Base-by-base conservation (phyloP, 2,888 invertebrate species). In the Chymomyza procnemis region DNA sequence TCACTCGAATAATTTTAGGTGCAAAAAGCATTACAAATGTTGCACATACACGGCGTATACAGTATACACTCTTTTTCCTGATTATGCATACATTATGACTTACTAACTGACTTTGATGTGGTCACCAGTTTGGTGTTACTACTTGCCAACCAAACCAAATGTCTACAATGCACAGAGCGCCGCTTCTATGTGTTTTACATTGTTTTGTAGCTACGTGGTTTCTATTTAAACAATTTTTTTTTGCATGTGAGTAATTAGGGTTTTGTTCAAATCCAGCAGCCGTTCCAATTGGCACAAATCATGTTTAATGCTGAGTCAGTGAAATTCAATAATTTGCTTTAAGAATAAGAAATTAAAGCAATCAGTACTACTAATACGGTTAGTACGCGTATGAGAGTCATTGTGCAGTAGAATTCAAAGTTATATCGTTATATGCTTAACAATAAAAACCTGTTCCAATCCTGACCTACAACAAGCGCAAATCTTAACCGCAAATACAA, bases 21-120 rank as follows among this genome's bases (percentile, higher is more conserved):
- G 74, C 68, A 67, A 76, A 81, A 85, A 80, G 60, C 79, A 84
- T 86, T 82, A 86, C 68, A 75, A 81, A 82, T 87, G 84, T 85
- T 85, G 75, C 78, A 75, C 76, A 77, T 75, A 73, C 78, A 73
- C 78, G 22, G 4, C 4, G 6, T 26, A 26, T 22, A 54, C 12
- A 54, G 9, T 34, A 41, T 26, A 41, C 12, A 41, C 12, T 9
- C 12, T 41, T 3, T 12, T 3, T 12, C 34, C 1, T 41, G 34
- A 41, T 12, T 41, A 41, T 41, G 12, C 3, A 12, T 41, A 3
- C 34, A 41, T 41, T 12, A 41, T 12, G 34, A 12, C 34, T 41
- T 12, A 26, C 26, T 26, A 26, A 26, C 6, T n/a, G 22, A 18
- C 55, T 55, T 55, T 55, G 55, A 55, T 26, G 55, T 22, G 55